Percentiles rank a stretch among this genome's conserved stretches.
Evolutionary conservation across 2,113 vertebrate species (phyloP).

Genomic region (Tor tambroides): DNA sequence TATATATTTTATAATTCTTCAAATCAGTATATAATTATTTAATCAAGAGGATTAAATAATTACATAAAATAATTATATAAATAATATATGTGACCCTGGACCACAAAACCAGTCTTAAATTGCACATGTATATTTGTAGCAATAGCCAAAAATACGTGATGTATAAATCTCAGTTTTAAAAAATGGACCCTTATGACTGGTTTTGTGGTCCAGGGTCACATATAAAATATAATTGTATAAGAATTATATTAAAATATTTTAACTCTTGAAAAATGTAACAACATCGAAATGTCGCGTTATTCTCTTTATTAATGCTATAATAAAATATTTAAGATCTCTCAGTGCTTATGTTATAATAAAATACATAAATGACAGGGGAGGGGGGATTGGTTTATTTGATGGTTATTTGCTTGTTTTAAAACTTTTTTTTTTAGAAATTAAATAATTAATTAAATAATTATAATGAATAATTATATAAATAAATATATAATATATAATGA

Average conservation of each 20-base stretch:
- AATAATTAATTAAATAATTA: background rate
- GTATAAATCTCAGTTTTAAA: too few relatives aligned
- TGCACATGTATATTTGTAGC: too few relatives aligned
- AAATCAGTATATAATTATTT: background rate
- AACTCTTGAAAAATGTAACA: background rate
- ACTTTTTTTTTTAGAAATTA: too few relatives aligned
- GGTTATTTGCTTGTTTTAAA: too few relatives aligned
- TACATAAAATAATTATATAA: background rate
- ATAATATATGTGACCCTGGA: too few relatives aligned
- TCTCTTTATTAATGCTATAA: background rate
- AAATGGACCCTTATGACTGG: too few relatives aligned
- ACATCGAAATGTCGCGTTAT: background rate
- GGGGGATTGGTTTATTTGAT: too few relatives aligned
- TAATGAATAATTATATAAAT: background rate
- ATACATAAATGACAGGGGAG: background rate
- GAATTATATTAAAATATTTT: background rate
- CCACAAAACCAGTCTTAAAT: too few relatives aligned
- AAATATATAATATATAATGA: background rate
- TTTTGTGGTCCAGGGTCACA: too few relatives aligned
- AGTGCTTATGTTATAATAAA: background rate
- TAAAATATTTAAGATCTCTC: background rate
- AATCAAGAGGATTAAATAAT: background rate
- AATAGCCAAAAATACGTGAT: too few relatives aligned
- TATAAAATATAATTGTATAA: too few relatives aligned
- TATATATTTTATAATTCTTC: background rate